Evolutionary conservation across 2,888 invertebrate species (phyloP).

Genomic region (Ametastegia equiseti): DNA sequence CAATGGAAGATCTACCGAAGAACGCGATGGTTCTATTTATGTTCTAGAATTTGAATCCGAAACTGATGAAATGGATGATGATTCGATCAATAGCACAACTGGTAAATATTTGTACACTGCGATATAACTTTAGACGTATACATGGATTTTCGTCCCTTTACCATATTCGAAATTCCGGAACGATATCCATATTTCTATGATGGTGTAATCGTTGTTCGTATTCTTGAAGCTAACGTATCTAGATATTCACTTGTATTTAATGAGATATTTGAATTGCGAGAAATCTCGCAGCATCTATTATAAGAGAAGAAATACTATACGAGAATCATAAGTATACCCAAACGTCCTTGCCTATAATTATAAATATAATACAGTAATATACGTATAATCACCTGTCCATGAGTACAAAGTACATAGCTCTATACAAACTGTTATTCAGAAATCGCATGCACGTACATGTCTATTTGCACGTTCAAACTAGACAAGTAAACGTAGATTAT

Average conservation of each 20-base stretch:
- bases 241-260: not conserved
- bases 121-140: not conserved
- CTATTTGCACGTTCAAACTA: not conserved
- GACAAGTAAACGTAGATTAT: not conserved
- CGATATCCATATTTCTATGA: too few species aligned
- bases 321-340: not conserved
- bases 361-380: not conserved
- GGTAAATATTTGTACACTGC: not conserved
- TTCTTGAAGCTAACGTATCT: too few species aligned
- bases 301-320: not conserved
- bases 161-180: too few species aligned
- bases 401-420: not conserved
- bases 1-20: slow-evolving; percentile 19
- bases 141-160: too few species aligned
- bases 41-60: slow-evolving; percentile 68
- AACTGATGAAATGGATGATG: slow-evolving; percentile 61
- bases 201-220: too few species aligned
- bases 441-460: not conserved
- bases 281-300: not conserved
- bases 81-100: slow-evolving; percentile 21
- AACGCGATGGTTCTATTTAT: slow-evolving; percentile 58
- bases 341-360: not conserved
- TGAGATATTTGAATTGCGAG: not conserved
- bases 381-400: not conserved
- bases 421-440: not conserved